A percentile compares a stretch with the other conserved stretches of the same genome.
These are phyloP conservation scores for Hydrozoanthus tunicans DNA, from an alignment of 64 coral and sea anemone genomes.

Conservation along the genomic window DNA sequence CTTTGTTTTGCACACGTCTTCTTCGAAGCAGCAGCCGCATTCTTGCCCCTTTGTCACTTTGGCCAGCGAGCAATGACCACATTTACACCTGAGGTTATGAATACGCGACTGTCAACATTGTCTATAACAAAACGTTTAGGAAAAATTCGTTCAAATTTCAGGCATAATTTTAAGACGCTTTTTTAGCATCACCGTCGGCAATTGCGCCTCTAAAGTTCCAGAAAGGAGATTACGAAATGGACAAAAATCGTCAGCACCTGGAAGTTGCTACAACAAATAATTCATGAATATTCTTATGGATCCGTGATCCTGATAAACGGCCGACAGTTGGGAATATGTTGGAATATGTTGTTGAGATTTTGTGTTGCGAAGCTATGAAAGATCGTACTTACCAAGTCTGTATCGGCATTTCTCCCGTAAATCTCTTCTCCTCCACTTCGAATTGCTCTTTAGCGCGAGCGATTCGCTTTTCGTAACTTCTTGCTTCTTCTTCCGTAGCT, in stretches of 20 bases:
- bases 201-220: slow-evolving; percentile 1
- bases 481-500: slow-evolving; percentile 11
- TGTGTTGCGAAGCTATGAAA: not conserved
- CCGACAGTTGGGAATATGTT: not conserved
- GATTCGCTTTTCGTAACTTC: not conserved
- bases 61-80: not conserved
- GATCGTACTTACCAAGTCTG: not conserved
- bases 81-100: slow-evolving; percentile 11
- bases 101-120: not conserved
- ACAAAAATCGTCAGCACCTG: not conserved
- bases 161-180: not conserved
- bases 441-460: not conserved
- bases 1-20: not conserved
- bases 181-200: not conserved
- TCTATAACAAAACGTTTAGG: not conserved
- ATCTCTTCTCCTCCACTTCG: not conserved
- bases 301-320: not conserved
- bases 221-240: not conserved
- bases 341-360: not conserved
- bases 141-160: not conserved
- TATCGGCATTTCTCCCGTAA: not conserved
- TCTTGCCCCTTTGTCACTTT: slow-evolving; percentile 23
- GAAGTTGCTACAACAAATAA: not conserved
- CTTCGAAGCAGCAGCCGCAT: slow-evolving; percentile 8
- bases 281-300: not conserved